These are phyloP conservation scores for Chelonus insularis DNA, from an alignment of 1,140 invertebrate species.

Conservation along the genomic window DNA sequence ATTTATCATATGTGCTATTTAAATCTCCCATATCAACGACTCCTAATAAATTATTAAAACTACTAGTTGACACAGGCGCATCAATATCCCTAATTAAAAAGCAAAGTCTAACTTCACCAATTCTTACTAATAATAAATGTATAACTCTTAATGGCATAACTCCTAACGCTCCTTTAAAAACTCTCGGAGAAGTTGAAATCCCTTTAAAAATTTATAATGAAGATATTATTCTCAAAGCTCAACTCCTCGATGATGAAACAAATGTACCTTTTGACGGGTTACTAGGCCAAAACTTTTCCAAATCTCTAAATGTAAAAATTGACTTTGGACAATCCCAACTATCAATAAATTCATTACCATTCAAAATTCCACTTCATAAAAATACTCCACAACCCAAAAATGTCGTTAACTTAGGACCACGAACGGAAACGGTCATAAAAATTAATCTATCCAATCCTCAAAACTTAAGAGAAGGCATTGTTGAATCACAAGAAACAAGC, in stretches of 20 bases:
- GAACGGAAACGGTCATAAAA: not conserved
- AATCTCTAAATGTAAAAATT: not conserved
- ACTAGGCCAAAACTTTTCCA: constrained; percentile 1
- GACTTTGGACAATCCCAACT: not conserved
- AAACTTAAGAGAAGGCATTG: not conserved
- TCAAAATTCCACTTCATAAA: not conserved
- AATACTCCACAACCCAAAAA: constrained; percentile 1
- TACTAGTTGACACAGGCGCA: constrained; percentile 27
- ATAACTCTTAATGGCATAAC: constrained; percentile 22
- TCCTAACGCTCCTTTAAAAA: constrained; percentile 3
- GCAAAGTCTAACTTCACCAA: constrained; percentile 1
- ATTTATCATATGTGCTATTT: constrained; percentile 24
- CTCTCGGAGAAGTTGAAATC: too few species aligned
- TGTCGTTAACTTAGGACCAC: not conserved
- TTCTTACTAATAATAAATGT: constrained; percentile 14
- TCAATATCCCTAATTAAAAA: constrained; percentile 22
- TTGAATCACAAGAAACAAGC: not conserved
- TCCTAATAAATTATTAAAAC: constrained; percentile 20
- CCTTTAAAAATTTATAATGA: too few species aligned
- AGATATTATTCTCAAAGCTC: not conserved
- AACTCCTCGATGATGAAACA: constrained; percentile 7
- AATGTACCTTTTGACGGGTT: constrained; percentile 26
- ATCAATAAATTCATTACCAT: not conserved
- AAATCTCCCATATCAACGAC: not conserved
- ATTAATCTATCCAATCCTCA: not conserved